These are phyloP conservation scores for Myopa tessellatipennis DNA, from an alignment of 2,888 invertebrate genomes.

Conservation along the genomic window DNA sequence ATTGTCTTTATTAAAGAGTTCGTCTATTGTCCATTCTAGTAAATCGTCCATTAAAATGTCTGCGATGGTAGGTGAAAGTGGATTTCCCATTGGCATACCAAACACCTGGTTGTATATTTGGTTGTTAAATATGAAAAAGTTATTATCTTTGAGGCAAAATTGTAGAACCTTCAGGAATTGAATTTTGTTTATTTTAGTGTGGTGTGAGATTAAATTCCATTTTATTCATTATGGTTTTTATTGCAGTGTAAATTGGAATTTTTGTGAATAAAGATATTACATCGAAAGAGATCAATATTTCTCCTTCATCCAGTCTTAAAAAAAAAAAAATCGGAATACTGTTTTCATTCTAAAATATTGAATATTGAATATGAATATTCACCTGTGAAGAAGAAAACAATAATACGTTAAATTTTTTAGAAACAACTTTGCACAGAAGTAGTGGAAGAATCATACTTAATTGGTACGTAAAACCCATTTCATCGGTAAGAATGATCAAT, in stretches of 20 bases:
- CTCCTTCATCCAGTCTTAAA: neutral
- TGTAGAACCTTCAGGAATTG: neutral
- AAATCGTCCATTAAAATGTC: neutral
- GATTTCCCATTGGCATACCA: conserved; percentile 5
- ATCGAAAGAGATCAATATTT: conserved; percentile 15
- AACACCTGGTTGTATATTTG: neutral
- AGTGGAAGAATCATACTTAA: too few species aligned
- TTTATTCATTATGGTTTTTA: neutral
- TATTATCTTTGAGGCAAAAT: neutral
- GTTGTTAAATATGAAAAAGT: neutral
- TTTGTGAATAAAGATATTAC: conserved; percentile 21
- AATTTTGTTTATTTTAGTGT: neutral
- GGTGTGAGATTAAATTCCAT: neutral
- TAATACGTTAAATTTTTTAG: neutral
- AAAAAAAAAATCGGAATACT: too few species aligned
- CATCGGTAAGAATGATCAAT: too few species aligned
- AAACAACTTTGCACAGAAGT: too few species aligned
- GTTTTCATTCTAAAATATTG: too few species aligned
- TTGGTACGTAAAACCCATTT: too few species aligned
- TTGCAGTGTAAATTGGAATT: conserved; percentile 7
- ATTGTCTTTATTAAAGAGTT: neutral
- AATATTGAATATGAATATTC: too few species aligned
- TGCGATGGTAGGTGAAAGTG: neutral
- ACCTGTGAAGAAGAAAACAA: neutral
- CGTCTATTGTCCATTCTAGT: conserved; percentile 2